phyloP scores from a whole-genome alignment of 2,797 vertebrate species.

The Bradypus variegatus region DNA sequence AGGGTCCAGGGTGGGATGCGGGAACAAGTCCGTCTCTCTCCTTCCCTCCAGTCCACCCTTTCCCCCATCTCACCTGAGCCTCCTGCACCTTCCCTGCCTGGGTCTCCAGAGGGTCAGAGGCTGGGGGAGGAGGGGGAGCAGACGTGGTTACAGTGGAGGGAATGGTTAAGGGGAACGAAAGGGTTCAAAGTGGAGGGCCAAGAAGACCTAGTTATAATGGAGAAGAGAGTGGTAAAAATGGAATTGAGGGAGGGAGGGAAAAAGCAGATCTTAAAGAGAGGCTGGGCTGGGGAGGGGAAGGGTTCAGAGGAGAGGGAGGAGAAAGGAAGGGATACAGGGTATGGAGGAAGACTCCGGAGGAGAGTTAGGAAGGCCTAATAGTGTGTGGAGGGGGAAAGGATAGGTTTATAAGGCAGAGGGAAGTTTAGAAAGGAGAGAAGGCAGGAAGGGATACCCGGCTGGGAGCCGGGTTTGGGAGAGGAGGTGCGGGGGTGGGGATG shows the following conservation, averaged over 20 bases:
- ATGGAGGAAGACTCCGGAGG: neutral
- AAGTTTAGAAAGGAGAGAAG: neutral
- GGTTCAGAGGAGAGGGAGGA: neutral
- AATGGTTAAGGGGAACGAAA: conserved; percentile 44
- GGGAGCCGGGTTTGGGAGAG: neutral
- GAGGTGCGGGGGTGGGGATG: neutral
- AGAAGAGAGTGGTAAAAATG: neutral
- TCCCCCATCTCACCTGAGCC: conserved; percentile 65
- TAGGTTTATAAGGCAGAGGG: neutral
- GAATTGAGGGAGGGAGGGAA: neutral
- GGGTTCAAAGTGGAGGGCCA: neutral
- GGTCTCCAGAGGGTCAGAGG: conserved; percentile 56
- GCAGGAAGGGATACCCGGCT: neutral
- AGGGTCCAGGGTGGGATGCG: neutral
- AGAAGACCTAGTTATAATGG: conserved; percentile 36
- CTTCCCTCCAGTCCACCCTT: conserved; percentile 57
- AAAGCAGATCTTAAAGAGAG: neutral
- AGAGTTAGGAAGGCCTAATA: neutral
- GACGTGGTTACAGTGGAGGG: conserved; percentile 57
- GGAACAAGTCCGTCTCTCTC: conserved; percentile 41
- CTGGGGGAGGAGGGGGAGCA: conserved; percentile 62
- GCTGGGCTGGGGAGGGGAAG: neutral
- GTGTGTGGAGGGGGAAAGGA: neutral
- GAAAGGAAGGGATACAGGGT: neutral
- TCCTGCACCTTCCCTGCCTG: conserved; percentile 65